These are phyloP conservation scores for Pongo abelii DNA, from an alignment of 2,113 vertebrate species.

Conservation along the genomic window DNA sequence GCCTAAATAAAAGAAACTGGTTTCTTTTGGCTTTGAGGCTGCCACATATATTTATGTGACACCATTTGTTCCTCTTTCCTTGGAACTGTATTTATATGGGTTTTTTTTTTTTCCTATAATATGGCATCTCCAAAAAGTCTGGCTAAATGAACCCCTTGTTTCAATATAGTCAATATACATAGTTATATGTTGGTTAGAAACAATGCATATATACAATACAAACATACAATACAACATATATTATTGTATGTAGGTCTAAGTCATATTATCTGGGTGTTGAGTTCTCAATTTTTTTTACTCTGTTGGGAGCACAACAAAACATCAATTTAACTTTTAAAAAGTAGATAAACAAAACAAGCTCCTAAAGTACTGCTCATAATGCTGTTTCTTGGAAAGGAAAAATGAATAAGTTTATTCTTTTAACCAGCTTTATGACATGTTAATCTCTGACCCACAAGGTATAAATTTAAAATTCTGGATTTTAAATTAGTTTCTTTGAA, in stretches of 20 bases:
- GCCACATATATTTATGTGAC: background rate
- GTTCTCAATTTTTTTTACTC: slow-evolving; percentile 11
- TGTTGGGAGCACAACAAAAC: background rate
- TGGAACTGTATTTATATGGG: background rate
- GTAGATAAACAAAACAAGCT: background rate
- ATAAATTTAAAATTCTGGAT: slow-evolving; percentile 36
- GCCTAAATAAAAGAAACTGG: background rate
- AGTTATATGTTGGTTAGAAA: background rate
- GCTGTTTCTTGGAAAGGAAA: background rate
- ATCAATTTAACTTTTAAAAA: background rate
- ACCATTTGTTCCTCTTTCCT: background rate
- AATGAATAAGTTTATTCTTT: background rate
- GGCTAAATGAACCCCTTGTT: background rate
- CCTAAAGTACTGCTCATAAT: background rate
- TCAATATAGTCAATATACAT: background rate
- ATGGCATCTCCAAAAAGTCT: background rate
- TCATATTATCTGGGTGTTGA: background rate
- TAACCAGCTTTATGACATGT: background rate
- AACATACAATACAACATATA: background rate
- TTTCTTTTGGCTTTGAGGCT: background rate
- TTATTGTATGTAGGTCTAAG: background rate
- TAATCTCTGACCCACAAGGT: background rate
- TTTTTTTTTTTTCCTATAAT: background rate
- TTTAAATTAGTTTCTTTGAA: slow-evolving; percentile 23
- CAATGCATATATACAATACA: background rate